Evolutionary conservation across 2,888 invertebrate genomes (phyloP), one percentile per base, ranked within the genome.

Genomic region (Drosophila quinaria): DNA sequence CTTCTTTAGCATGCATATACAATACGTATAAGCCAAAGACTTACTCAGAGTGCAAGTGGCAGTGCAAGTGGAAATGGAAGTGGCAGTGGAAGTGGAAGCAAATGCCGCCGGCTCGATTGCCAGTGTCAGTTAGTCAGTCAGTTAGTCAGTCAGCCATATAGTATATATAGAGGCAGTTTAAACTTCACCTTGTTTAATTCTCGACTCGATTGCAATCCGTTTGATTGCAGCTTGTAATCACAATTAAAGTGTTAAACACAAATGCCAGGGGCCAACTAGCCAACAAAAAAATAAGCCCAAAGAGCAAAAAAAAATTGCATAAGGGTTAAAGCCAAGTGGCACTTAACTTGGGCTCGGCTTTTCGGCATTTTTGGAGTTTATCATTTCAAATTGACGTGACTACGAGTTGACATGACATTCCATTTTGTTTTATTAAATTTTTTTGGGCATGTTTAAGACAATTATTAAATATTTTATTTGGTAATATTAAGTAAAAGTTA

Each of bases 181-280:
- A 11, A 49, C 17, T 51, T 51, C 15, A 22, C 19, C 13, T 47
- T 47, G 44, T 62, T 8, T 29, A 29, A 19, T 47, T 56, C 42
- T 58, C 44, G 29, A 35, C 60, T 74, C 50, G 59, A 67, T 77
- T 72, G 31, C 67, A 76, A 72, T 63, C 64, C 60, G 65, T 74
- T 84, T 78, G 85, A 84, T 78, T 81, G 86, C 78, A 82, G 85
- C 82, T 87, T 89, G 90, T 85, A 91, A 89, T 91, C 90, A 84
- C 91, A 89, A 91, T 89, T 91, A 87, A 91, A 91, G 90, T 91
- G 91, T 89, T 90, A 90, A 90, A 64, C 79, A 78, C 54, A 90
- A 90, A 89, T 90, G 88, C 89, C 87, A 87, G 58, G 75, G 89
- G 84, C 71, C 66, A 82, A 70, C 71, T 80, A 78, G 76, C 72